Base-by-base conservation (phyloP, 2,113 vertebrate genomes). In the Tonatia bakeri region DNA sequence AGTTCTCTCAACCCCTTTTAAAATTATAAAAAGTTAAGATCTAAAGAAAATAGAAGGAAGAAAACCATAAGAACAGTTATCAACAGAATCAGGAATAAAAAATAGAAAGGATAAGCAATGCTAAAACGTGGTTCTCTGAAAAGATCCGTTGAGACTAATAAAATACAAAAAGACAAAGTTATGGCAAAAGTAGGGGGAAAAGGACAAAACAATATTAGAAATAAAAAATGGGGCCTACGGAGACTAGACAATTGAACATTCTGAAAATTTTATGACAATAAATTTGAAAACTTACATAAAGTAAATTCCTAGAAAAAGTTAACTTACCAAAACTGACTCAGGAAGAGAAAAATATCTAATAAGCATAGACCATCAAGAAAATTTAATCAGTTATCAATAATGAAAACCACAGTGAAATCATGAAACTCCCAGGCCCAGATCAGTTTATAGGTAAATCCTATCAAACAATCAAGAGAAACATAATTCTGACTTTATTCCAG, bases 251-350 rank as follows among this genome's bases (percentile, higher is more conserved):
- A n/a, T 11, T 75, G 7, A 94, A 52, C 22, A 83, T 26, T 69
- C 75, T 31, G 22, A 94, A 96, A 89, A 94, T 31, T 94, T 91
- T 75, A 83, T 70, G 43, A 20, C 40, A 84, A 76, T 79, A 91
- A 54, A 86, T 64, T 38, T 91, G 26, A 56, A 92, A 95, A 87
- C 72, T 82, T 50, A 83, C 1, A 81, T 33, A 90, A 61, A 96
- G 79, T 59, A 47, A 76, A 75, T 50, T 65, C 64, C 65, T 87
- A 77, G 64, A 93, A 90, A 91, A 86, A 91, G 26, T 47, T 38
- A 94, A 95, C 81, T 94, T 96, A 96, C 76, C 76, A 96, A 95
- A 95, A 92, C 22, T 70, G 45, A 96, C 38, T 94, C 83, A 95
- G 56, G 38, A 87, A 96, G 75, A 90, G n/a, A 94, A 93, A 65